Conservation (phyloP, 2,888 invertebrate species). For the Chloroclystis v-ata region DNA sequence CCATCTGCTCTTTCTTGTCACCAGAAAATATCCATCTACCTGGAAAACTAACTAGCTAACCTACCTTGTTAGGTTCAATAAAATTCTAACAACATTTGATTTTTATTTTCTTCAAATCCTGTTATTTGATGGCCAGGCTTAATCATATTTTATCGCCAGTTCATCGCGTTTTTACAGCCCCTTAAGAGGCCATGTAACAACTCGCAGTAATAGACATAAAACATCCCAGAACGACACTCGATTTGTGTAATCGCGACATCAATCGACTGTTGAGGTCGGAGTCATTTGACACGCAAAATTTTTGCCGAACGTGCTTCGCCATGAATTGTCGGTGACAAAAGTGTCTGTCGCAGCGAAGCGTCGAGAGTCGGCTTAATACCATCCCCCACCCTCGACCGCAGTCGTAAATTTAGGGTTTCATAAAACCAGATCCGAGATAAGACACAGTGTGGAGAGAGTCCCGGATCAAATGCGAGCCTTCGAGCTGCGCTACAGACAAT, state of each 20-base stretch:
- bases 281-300: slow-evolving; percentile 72
- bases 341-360: slow-evolving; percentile 67
- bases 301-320: slow-evolving; percentile 69
- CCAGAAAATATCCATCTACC: slow-evolving; percentile 12
- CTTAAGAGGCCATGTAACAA: slow-evolving; percentile 28
- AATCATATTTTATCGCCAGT: slow-evolving; percentile 22
- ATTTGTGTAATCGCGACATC: slow-evolving; percentile 53
- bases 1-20: slow-evolving; percentile 17
- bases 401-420: slow-evolving; percentile 79
- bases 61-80: slow-evolving; percentile 1
- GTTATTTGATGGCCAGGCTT: slow-evolving; percentile 11
- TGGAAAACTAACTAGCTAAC: slow-evolving; percentile 5
- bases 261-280: slow-evolving; percentile 49
- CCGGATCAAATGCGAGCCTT: slow-evolving; percentile 75
- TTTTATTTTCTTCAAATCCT: not conserved
- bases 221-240: slow-evolving; percentile 44
- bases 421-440: slow-evolving; percentile 78
- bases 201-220: slow-evolving; percentile 44
- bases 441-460: slow-evolving; percentile 75
- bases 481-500: slow-evolving; percentile 60
- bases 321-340: slow-evolving; percentile 74
- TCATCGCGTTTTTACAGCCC: slow-evolving; percentile 21
- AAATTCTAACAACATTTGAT: not conserved
- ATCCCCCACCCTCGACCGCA: slow-evolving; percentile 70
- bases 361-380: slow-evolving; percentile 70